A percentile compares a stretch with the other conserved stretches of the same genome.
Evolutionary conservation across 2,113 vertebrate genomes (phyloP).

Genomic region (Archilochus colubris): DNA sequence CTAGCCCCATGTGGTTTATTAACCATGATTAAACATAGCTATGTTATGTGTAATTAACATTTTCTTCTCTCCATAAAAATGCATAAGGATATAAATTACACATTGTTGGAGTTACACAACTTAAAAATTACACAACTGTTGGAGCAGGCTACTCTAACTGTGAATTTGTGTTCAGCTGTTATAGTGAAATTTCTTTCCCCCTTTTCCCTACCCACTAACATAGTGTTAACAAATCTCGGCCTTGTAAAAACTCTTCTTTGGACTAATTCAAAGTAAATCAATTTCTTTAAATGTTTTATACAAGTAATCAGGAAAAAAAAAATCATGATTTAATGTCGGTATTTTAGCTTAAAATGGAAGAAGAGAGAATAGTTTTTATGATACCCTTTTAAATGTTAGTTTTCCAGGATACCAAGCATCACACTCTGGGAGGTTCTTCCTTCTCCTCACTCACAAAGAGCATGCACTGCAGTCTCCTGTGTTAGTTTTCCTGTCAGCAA

Average conservation of each 20-base stretch:
- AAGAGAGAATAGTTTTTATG: background rate
- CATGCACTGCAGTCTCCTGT: background rate
- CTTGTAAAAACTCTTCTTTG: background rate
- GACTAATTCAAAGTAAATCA: background rate
- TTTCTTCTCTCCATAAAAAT: background rate
- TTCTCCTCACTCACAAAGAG: accelerated
- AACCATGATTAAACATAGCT: background rate
- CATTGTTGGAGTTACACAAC: too few species aligned
- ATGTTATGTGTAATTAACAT: background rate
- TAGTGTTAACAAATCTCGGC: background rate
- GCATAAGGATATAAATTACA: background rate
- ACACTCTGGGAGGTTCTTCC: background rate
- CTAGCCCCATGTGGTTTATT: background rate
- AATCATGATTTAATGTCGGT: background rate
- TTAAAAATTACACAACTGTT: background rate
- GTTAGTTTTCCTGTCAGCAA: background rate
- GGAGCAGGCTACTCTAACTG: background rate
- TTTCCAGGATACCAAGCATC: background rate
- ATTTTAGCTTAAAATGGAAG: background rate
- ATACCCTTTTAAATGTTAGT: background rate
- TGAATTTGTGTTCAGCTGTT: background rate
- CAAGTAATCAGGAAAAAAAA: background rate
- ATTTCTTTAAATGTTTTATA: background rate
- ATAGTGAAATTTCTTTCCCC: background rate
- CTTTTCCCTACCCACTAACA: background rate